These are phyloP conservation scores for Drosophila littoralis DNA, from an alignment of 1,140 invertebrate genomes.

Conservation along the genomic window DNA sequence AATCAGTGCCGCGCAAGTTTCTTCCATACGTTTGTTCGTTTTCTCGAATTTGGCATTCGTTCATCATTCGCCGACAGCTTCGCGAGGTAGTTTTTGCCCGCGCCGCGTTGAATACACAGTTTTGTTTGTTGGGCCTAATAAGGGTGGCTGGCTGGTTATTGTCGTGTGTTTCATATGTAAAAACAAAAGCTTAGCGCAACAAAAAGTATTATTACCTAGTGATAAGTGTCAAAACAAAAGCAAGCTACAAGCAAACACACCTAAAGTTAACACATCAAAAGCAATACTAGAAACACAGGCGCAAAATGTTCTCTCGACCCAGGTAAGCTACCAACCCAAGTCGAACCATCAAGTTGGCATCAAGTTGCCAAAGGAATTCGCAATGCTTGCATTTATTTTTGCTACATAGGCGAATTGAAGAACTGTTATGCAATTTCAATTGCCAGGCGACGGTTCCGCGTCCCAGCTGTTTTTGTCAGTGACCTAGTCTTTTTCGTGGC, in stretches of 20 bases:
- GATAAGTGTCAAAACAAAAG: conserved; percentile 45
- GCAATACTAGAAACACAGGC: conserved; percentile 49
- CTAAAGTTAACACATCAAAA: conserved; percentile 40
- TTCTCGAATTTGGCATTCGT: conserved; percentile 28
- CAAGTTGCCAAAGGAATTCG: conserved; percentile 22
- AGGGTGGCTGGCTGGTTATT: conserved; percentile 41
- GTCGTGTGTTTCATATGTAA: conserved; percentile 38
- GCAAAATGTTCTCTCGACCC: conserved; percentile 74
- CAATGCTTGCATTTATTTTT: conserved; percentile 50
- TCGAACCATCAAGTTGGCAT: conserved; percentile 5
- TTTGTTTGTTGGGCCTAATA: conserved; percentile 30
- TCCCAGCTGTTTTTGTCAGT: conserved; percentile 43
- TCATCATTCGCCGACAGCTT: conserved; percentile 46
- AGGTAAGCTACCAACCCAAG: conserved; percentile 57
- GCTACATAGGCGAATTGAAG: conserved; percentile 9
- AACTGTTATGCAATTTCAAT: conserved; percentile 39
- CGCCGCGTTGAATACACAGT: conserved; percentile 40
- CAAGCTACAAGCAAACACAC: conserved; percentile 7
- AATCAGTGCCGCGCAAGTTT: conserved; percentile 42
- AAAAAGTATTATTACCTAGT: conserved; percentile 57
- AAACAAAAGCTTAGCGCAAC: conserved; percentile 22
- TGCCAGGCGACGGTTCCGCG: not conserved
- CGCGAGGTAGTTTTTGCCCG: conserved; percentile 30
- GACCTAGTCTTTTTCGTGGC: conserved; percentile 39
- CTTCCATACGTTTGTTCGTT: conserved; percentile 1